phyloP scores from a whole-genome alignment of 2,113 vertebrate species.

The Pardalotus punctatus region DNA sequence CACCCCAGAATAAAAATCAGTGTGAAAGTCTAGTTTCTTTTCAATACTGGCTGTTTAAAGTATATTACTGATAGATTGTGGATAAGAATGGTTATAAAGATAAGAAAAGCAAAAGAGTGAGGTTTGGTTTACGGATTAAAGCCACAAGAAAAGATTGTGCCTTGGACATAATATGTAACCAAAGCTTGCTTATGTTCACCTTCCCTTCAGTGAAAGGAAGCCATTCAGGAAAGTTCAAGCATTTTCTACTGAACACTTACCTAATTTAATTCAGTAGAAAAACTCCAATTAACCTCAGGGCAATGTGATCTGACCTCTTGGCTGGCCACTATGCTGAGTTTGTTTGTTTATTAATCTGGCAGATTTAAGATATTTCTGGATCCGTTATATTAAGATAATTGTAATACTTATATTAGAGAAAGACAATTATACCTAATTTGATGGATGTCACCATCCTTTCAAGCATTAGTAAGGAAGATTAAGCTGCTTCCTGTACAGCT shows the following conservation, averaged over 20 bases:
- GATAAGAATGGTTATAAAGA: neutral
- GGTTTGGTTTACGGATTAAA: neutral
- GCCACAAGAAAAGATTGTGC: neutral
- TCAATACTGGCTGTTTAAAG: neutral
- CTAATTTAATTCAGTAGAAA: slow-evolving; percentile 54
- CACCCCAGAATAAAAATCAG: neutral
- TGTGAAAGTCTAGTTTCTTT: neutral
- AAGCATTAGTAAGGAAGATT: slow-evolving; percentile 22
- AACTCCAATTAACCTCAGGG: slow-evolving; percentile 55
- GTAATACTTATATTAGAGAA: slow-evolving; percentile 18
- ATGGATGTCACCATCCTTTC: slow-evolving; percentile 17
- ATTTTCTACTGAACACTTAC: slow-evolving; percentile 16
- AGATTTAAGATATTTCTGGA: slow-evolving; percentile 21
- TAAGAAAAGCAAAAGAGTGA: neutral
- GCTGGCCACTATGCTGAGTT: neutral
- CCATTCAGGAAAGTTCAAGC: slow-evolving; percentile 7
- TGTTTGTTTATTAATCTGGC: slow-evolving; percentile 58
- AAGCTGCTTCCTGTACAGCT: slow-evolving; percentile 33
- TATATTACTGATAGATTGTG: neutral
- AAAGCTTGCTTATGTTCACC: neutral
- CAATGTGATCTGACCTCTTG: slow-evolving; percentile 11
- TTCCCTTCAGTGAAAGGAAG: neutral
- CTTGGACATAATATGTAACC: neutral
- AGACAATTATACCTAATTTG: slow-evolving; percentile 16
- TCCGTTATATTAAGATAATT: slow-evolving; percentile 19